Evolutionary conservation across 2,797 vertebrate species (phyloP), one percentile per base, ranked within the genome.

Genomic region (Lepilemur ruficaudatus): DNA sequence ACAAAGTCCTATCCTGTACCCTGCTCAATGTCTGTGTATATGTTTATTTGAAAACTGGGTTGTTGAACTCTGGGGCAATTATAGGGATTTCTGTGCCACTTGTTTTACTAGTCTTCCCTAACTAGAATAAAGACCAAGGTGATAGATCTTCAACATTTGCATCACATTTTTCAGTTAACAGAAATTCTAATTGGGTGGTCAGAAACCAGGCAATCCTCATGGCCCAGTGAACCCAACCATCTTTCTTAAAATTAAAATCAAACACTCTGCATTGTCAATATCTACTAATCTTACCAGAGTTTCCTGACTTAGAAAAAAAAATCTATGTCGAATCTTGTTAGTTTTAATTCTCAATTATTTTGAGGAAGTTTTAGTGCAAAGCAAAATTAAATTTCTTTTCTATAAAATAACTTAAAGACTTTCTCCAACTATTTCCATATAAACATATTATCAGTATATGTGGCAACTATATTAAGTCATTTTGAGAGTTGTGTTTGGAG

Each of bases 331-430:
- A 91, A 70, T 61, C 81, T 96, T 57, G 22, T 75, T 82, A 32
- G 2, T 89, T 81, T 92, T 72, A 52, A 28, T 86, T 86, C 38
- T 95, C 48, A 30, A 46, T 76, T 61, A 32, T 69, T 70, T 65
- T 35, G 59, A 67, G 65, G 41, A 63, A 57, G 55, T 78, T 93
- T 95, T 82, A 70, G 20, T 92, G 67, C 23, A 94, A 91, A 69
- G 50, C 23, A 94, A 95, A 79, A 46, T 18, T 22, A 81, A 84
- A 72, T 87, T 80, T 95, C 38, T 91, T 94, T 87, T 79, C 69
- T 48, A 72, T 17, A 76, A 35, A 83, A 84, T 30, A 75, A 32
- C 15, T 61, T 25, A 73, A 61, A 70, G 32, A 52, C 8, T 70
- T 94, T 95, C 73, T 88, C 17, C 23, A 76, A 5, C 8, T 48